Evolutionary conservation across 2,113 vertebrate species (phyloP).

Genomic region (Dasypus novemcinctus): DNA sequence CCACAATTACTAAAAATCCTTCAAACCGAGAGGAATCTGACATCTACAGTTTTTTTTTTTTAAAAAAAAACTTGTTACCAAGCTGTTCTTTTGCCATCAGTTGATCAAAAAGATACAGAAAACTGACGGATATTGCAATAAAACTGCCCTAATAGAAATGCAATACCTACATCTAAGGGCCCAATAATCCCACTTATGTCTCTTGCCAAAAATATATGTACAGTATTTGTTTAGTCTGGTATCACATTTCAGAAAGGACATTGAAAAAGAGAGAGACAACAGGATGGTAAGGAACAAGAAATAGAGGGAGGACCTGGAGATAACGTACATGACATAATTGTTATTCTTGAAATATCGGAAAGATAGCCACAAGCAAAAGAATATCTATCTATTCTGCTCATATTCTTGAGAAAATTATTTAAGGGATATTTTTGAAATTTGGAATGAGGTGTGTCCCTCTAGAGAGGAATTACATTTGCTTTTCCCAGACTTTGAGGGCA

Average conservation of each 20-base stretch:
- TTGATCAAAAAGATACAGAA: not conserved
- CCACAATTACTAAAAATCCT: not conserved
- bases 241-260: not conserved
- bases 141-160: not conserved
- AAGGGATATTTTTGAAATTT: not conserved
- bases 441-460: not conserved
- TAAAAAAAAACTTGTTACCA: not conserved
- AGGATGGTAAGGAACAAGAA: not conserved
- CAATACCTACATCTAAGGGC: not conserved
- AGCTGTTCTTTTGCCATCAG: not conserved
- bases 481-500: not conserved
- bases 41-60: not conserved
- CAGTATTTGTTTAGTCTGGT: not conserved
- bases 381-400: not conserved
- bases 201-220: not conserved
- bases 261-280: not conserved
- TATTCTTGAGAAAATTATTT: not conserved
- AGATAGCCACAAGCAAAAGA: not conserved
- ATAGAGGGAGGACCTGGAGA: not conserved
- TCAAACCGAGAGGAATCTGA: constrained; percentile 1
- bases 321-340: not conserved
- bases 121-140: not conserved
- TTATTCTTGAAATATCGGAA: not conserved
- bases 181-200: not conserved
- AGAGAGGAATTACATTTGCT: not conserved